These are phyloP conservation scores for Homalodisca vitripennis DNA, from an alignment of 1,140 invertebrate species.

Conservation along the genomic window DNA sequence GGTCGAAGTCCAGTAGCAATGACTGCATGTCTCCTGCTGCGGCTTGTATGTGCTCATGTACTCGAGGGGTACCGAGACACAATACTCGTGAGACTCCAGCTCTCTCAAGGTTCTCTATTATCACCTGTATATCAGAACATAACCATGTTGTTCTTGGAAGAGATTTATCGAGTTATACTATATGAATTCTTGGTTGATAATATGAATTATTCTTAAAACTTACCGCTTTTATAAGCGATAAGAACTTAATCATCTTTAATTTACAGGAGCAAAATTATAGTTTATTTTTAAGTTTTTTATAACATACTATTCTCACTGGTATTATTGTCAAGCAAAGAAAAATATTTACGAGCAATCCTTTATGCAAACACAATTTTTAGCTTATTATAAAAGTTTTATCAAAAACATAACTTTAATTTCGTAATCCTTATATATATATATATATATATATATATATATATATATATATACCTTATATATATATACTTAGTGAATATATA, in stretches of 20 bases:
- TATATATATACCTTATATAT: too few relatives aligned
- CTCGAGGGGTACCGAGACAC: slow-evolving; percentile 75
- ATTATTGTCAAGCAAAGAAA: too few relatives aligned
- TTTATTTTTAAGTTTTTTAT: neutral
- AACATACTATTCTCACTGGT: too few relatives aligned
- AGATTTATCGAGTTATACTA: neutral
- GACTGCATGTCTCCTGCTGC: slow-evolving; percentile 53
- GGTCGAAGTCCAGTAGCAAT: slow-evolving; percentile 75
- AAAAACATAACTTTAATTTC: too few relatives aligned
- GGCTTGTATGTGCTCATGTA: slow-evolving; percentile 63
- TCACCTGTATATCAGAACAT: slow-evolving; percentile 39
- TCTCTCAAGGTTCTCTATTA: slow-evolving; percentile 55
- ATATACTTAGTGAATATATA: too few relatives aligned
- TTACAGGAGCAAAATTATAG: neutral
- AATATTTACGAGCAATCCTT: too few relatives aligned
- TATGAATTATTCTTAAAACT: neutral
- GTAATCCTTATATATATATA: too few relatives aligned
- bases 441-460: too few relatives aligned
- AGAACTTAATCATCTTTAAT: neutral
- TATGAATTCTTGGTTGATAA: neutral
- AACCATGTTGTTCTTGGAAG: neutral
- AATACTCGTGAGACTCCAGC: slow-evolving; percentile 63
- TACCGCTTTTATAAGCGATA: neutral
- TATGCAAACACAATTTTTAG: too few relatives aligned
- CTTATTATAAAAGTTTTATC: too few relatives aligned